Conservation (phyloP, 53 echinoderm and acorn worm species). For the Crossaster papposus region DNA sequence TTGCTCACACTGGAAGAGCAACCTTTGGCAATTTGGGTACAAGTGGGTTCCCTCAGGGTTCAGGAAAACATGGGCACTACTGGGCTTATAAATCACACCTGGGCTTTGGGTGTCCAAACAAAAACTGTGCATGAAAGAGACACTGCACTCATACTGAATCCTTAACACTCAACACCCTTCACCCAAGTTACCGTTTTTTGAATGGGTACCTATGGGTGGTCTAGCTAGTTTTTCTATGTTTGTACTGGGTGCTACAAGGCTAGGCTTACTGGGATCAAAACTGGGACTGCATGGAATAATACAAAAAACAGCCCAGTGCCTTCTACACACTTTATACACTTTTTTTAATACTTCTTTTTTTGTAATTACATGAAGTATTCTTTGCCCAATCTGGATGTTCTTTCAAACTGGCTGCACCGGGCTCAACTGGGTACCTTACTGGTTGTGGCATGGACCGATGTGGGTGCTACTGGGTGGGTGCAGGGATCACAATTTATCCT, state of each 20-base stretch:
- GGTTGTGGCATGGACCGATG: conserved; percentile 30
- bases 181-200: not conserved
- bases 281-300: conserved; percentile 17
- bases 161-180: not conserved
- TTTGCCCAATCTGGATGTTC: conserved; percentile 27
- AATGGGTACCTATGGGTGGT: conserved; percentile 10
- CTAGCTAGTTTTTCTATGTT: not conserved
- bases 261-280: conserved; percentile 5
- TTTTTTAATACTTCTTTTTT: conserved; percentile 12
- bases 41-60: not conserved
- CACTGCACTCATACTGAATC: conserved; percentile 2
- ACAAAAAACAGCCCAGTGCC: conserved; percentile 27
- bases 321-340: conserved; percentile 33
- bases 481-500: conserved; percentile 84
- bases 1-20: not conserved
- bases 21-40: not conserved
- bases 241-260: conserved; percentile 32
- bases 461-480: conserved; percentile 26
- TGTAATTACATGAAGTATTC: not conserved
- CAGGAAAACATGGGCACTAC: not conserved
- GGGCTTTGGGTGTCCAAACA: not conserved
- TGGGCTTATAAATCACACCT: conserved; percentile 6
- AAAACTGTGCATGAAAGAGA: conserved; percentile 1
- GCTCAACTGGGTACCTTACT: conserved; percentile 20
- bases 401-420: not conserved